Evolutionary conservation across 35 echinoderm and acorn worm species (phyloP), one percentile per base, ranked within the genome.

Genomic region (Apostichopus parvimensis): DNA sequence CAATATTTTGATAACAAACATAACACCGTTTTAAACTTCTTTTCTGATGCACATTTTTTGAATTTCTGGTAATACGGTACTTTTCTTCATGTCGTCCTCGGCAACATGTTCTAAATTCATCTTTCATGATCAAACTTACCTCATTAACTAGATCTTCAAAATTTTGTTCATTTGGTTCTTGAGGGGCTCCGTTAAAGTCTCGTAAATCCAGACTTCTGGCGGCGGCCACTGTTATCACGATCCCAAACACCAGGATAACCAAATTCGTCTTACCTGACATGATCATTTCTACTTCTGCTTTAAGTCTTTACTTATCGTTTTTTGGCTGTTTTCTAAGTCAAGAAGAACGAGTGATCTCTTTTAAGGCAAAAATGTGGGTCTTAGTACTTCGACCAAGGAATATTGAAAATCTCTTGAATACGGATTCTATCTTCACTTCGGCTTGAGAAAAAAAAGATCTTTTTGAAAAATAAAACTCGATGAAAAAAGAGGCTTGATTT

Each of bases 161-260:
- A 84, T 84, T 84, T 59, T 84, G 81, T 84, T 56, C 81, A 59
- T 84, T 58, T 84, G 81, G 18, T 6, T 20, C 22, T 17, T 84
- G 54, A 9, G 55, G 81, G 21, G 81, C 54, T 84, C 53, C 81
- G 4, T 58, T 59, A 84, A 84, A 84, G 81, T 84, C 81, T 58
- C 81, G 54, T 84, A 84, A 60, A 58, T 84, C 81, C 81, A 84
- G 81, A n/a, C 56, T 84, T 84, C 81, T 59, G 56, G 81, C 81
- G 9, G 81, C 81, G 7, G 57, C 81, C 54, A 84, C 55, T 18
- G 81, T 25, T 21, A 84, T 59, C 17, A 84, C 13, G 54, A 84
- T 23, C 21, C 81, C 81, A 84, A 84, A 57, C n/a, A 84, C 54
- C n/a, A 84, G 24, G 17, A 84, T 59, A 56, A 84, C 81, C n/a